Percentiles rank a stretch among this genome's conserved stretches.
Conservation (phyloP, 2,113 vertebrate species). For the Eulacestoma nigropectus region DNA sequence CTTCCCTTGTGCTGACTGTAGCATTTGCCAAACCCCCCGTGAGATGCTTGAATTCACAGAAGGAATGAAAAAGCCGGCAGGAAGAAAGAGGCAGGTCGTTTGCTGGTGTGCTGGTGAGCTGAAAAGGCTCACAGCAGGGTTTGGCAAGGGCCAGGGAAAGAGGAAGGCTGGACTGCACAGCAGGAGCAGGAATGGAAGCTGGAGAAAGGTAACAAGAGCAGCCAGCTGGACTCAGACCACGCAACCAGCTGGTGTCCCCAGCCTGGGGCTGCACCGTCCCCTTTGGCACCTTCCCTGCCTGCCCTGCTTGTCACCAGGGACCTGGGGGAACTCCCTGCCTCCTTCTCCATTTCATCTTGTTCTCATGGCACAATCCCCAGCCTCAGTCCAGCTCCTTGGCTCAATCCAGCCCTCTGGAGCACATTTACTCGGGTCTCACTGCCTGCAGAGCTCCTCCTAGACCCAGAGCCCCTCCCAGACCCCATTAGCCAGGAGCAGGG, state of each 20-base stretch:
- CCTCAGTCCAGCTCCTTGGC: not conserved
- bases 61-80: not conserved
- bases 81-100: not conserved
- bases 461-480: not conserved
- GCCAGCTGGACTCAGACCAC: not conserved
- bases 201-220: not conserved
- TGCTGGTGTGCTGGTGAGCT: not conserved
- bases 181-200: not conserved
- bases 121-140: not conserved
- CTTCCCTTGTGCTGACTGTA: not conserved
- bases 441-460: not conserved
- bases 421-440: rapidly evolving
- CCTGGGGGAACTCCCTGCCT: not conserved
- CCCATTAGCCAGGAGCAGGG: not conserved
- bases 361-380: not conserved
- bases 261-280: not conserved
- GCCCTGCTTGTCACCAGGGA: not conserved
- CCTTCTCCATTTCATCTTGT: not conserved
- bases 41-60: not conserved
- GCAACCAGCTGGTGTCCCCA: not conserved
- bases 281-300: not conserved
- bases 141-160: not conserved
- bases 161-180: not conserved
- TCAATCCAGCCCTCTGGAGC: not conserved
- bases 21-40: not conserved